Percentiles rank a stretch among this genome's conserved stretches.
phyloP scores from a whole-genome alignment of 2,888 invertebrate species.

The Pharmacophagus antenor region DNA sequence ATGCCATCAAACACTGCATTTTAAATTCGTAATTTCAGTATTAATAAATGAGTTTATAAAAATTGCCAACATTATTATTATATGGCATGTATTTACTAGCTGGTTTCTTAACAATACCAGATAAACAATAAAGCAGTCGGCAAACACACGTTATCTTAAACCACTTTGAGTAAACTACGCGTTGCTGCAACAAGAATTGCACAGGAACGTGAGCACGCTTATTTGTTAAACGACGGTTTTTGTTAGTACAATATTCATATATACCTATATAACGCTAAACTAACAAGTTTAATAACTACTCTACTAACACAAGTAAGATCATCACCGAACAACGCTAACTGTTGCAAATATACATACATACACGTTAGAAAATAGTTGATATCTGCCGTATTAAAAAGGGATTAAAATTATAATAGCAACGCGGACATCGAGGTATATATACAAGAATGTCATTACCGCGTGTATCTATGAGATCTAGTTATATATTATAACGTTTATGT shows the following conservation, averaged over 20 bases:
- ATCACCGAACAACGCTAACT: no score
- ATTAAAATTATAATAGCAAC: not conserved
- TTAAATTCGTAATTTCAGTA: no score
- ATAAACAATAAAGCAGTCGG: slow-evolving; percentile 24
- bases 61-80: no score
- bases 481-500: not conserved
- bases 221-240: slow-evolving; percentile 15
- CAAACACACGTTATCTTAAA: slow-evolving; percentile 25
- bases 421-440: not conserved
- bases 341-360: no score
- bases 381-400: not conserved
- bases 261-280: not conserved
- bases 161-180: slow-evolving; percentile 16
- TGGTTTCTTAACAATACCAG: slow-evolving; percentile 8
- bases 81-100: no score
- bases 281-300: not conserved
- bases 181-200: slow-evolving; percentile 14
- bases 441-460: not conserved
- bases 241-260: slow-evolving; percentile 3
- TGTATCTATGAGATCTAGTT: not conserved
- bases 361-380: no score
- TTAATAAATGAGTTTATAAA: no score
- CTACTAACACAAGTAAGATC: not conserved
- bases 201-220: slow-evolving; percentile 9
- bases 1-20: no score